Percentiles rank a stretch among this genome's conserved stretches.
Evolutionary conservation across 2,888 invertebrate genomes (phyloP).

Genomic region (Eupithecia abbreviata): DNA sequence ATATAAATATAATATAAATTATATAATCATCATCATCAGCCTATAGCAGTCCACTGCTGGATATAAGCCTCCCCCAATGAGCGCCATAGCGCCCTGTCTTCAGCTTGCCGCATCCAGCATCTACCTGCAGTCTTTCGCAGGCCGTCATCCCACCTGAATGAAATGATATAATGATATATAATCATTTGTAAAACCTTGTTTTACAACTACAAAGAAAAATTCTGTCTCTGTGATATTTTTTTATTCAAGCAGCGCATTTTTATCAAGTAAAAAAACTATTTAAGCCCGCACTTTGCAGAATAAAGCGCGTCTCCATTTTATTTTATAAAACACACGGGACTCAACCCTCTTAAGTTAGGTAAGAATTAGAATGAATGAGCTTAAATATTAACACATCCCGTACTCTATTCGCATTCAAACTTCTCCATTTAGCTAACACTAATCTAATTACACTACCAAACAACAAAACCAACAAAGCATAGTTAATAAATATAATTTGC

Average conservation of each 20-base stretch:
- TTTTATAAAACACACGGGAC: conserved; percentile 8
- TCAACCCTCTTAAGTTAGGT: background rate
- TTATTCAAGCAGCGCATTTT: background rate
- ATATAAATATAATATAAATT: no score
- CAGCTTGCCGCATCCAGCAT: no score
- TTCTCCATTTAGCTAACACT: conserved; percentile 34
- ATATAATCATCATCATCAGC: no score
- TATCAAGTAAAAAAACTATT: background rate
- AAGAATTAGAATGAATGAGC: conserved; percentile 20
- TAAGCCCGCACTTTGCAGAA: background rate
- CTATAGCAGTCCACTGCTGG: no score
- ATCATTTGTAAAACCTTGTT: background rate
- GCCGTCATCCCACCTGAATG: no score
- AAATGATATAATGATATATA: no score
- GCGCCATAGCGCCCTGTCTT: no score
- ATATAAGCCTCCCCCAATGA: no score
- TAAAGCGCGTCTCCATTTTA: background rate
- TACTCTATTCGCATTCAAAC: conserved; percentile 25
- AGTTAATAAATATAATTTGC: conserved; percentile 32
- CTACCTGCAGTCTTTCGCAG: no score
- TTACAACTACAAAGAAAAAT: background rate
- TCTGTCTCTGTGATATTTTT: background rate
- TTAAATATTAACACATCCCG: conserved; percentile 7
- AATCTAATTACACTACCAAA: conserved; percentile 28
- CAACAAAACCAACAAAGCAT: conserved; percentile 26